These are phyloP conservation scores for Centropus bengalensis DNA, from an alignment of 2,113 vertebrate species.

Conservation along the genomic window DNA sequence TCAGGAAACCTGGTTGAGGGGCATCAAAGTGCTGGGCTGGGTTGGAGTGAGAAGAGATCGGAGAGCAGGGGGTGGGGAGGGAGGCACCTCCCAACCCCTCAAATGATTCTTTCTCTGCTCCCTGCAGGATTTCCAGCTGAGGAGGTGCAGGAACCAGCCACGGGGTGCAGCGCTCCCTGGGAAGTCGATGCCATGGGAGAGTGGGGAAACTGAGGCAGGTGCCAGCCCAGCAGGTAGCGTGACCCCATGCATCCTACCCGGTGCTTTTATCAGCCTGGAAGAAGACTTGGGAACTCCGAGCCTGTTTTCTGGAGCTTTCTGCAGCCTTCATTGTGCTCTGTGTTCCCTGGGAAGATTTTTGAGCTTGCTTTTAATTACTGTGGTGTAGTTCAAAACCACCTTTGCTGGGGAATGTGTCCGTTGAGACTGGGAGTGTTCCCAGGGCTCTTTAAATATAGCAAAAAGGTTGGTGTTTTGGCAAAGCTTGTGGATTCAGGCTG, in stretches of 20 bases:
- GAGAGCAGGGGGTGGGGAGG: too few species aligned
- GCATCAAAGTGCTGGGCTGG: background rate
- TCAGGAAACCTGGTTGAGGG: background rate
- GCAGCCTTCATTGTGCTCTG: background rate
- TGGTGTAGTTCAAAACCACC: background rate
- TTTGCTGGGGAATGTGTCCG: background rate
- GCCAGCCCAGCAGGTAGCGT: background rate
- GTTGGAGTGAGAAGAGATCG: background rate
- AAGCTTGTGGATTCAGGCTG: rapidly evolving
- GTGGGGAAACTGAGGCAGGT: background rate
- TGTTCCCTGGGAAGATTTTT: background rate
- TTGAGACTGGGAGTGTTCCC: background rate
- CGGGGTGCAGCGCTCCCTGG: background rate
- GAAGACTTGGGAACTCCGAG: rapidly evolving
- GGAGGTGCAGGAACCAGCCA: rapidly evolving
- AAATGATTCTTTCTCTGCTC: background rate
- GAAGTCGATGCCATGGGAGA: rapidly evolving
- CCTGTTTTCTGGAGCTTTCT: background rate
- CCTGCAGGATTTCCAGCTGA: background rate
- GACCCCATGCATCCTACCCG: background rate
- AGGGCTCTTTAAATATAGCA: background rate
- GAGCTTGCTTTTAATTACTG: background rate
- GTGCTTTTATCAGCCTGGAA: rapidly evolving
- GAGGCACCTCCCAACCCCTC: too few species aligned
- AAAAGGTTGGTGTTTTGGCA: background rate